Conservation (phyloP, 2,113 vertebrate genomes). For the Archilochus colubris region DNA sequence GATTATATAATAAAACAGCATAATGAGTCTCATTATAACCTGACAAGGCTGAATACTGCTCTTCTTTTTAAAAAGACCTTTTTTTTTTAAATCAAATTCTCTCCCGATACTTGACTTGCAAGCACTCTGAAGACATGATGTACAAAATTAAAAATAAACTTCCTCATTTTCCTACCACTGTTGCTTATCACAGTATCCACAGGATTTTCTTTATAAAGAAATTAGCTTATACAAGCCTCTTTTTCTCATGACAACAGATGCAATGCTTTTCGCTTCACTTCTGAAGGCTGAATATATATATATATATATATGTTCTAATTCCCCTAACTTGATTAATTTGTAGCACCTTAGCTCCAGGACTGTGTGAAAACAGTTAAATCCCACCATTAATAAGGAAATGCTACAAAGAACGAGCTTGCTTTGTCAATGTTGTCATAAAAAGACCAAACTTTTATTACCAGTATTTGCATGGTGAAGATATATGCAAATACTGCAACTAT, state of each 20-base stretch:
- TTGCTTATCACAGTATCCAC: conserved; percentile 4
- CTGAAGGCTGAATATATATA: neutral
- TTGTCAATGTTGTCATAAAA: neutral
- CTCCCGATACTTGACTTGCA: conserved; percentile 45
- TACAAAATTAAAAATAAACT: conserved; percentile 60
- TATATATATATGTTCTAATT: neutral
- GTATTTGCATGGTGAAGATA: neutral
- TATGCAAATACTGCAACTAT: conserved; percentile 20
- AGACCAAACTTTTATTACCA: neutral
- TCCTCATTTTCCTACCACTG: conserved; percentile 13
- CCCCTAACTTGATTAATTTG: neutral
- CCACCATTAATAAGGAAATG: neutral
- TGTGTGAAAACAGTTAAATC: neutral
- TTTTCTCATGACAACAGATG: neutral
- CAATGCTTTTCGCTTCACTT: neutral
- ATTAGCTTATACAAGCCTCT: neutral
- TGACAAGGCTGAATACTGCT: conserved; percentile 31
- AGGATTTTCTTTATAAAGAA: conserved; percentile 30
- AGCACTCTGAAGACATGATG: conserved; percentile 31
- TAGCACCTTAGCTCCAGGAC: neutral
- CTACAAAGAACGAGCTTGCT: neutral
- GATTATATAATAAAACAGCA: conserved; percentile 45
- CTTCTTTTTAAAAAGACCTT: conserved; percentile 40
- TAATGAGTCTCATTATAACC: conserved; percentile 46
- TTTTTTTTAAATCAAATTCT: conserved; percentile 28